Evolutionary conservation across 1,140 invertebrate genomes (phyloP), one percentile per base, ranked within the genome.

Genomic region (Cherax destructor): DNA sequence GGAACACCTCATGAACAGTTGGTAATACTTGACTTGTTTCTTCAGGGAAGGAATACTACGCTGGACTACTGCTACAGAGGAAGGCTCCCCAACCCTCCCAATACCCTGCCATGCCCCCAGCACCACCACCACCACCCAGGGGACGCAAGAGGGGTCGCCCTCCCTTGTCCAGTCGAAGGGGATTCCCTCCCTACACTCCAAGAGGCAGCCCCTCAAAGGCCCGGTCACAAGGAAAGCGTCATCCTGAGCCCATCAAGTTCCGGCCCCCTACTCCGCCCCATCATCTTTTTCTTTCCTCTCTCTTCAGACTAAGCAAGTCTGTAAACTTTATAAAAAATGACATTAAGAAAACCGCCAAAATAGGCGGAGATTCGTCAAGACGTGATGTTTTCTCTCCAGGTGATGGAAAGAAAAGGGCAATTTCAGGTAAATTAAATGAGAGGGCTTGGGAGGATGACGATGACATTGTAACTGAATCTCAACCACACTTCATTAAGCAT

Each of bases 11-110:
- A 90, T 91, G 89, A 91, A 85, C 89, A 91, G 89, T 91, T 91
- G 89, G 89, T 91, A 91, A 91, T 91, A 79, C 89, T 91, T 91
- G 89, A 91, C 89, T 91, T 91, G 89, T 91, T 91, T 91, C 89
- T 91, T 85, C 89, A 91, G 89, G 89, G 89, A 91, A 91, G 74
- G 89, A 91, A 86, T 91, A 91, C 89, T 91, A 91, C 89, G 89
- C 69, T 91, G 89, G 89, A 85, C 89, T 91, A 56, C 89, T 91
- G 89, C 89, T 91, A 69, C 89, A 85, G 89, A 91, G 83, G 89
- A 91, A 85, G 89, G 89, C 89, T 83, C 52, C 81, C 89, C 74
- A 83, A 79, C 76, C 83, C 89, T 91, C 81, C 89, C 89, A 85
- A 61, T 85, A 91, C 77, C 83, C 83, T 79, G 83, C 50, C 81